phyloP scores from a whole-genome alignment of 2,888 invertebrate species.

The Cordilura impudica region DNA sequence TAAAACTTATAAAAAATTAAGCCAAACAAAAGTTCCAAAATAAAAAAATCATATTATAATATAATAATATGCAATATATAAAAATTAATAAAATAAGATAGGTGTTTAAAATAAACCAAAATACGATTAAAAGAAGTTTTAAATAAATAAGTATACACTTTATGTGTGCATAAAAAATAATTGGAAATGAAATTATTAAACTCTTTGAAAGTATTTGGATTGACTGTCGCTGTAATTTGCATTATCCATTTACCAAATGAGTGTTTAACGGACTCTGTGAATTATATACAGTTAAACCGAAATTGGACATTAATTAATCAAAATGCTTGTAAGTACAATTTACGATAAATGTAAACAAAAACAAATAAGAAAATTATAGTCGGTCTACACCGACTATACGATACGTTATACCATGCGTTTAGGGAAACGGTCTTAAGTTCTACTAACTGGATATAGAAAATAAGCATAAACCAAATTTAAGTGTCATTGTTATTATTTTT shows the following conservation, averaged over 20 bases:
- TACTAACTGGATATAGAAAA: too few relatives aligned
- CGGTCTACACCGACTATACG: too few relatives aligned
- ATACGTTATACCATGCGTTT: too few relatives aligned
- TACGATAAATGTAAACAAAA: too few relatives aligned
- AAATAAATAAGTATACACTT: background rate
- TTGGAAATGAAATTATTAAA: slow-evolving; percentile 37
- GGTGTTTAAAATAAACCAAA: background rate
- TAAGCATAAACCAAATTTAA: too few relatives aligned
- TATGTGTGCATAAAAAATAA: background rate
- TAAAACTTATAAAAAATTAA: background rate
- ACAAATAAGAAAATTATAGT: too few relatives aligned
- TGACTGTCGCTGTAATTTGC: background rate
- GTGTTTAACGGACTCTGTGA: slow-evolving; percentile 66
- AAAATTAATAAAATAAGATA: background rate
- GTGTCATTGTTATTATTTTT: background rate
- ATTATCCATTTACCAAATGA: slow-evolving; percentile 16
- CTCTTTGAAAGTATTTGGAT: background rate
- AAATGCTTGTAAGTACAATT: slow-evolving; percentile 69
- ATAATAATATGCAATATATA: slow-evolving; percentile 5
- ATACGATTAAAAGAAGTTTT: background rate
- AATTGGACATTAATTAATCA: slow-evolving; percentile 70
- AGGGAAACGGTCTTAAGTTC: too few relatives aligned
- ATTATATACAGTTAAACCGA: slow-evolving; percentile 66
- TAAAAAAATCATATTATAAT: too few relatives aligned
- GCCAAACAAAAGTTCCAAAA: background rate